Conservation (phyloP, 2,113 vertebrate genomes). For the Coregonus clupeaformis region DNA sequence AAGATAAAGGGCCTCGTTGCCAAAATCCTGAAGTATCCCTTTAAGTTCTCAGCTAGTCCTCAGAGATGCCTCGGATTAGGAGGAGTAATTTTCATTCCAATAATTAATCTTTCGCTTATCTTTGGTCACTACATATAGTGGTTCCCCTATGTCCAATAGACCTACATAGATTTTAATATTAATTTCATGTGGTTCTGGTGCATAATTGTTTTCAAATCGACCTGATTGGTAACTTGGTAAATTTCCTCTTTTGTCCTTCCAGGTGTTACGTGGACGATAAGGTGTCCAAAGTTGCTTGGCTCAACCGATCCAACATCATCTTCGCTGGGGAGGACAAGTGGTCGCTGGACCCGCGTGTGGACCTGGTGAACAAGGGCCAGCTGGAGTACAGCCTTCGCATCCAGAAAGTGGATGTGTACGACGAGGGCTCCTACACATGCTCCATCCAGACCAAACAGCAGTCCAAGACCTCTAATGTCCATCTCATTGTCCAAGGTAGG, state of each 20-base stretch:
- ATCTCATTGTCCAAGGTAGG: conserved; percentile 98
- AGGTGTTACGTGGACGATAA: conserved; percentile 98
- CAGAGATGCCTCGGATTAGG: no score
- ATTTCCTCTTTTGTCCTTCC: conserved; percentile 14
- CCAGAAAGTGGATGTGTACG: conserved; percentile 96
- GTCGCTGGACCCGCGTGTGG: conserved; percentile 96
- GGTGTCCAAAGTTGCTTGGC: conserved; percentile 97
- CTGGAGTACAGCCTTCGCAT: conserved; percentile 98
- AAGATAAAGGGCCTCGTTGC: no score
- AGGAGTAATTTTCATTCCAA: no score
- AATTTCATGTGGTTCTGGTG: no score
- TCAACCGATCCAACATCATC: conserved; percentile 99
- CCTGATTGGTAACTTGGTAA: no score
- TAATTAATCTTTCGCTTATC: no score
- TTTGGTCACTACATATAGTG: no score
- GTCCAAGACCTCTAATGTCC: conserved; percentile 94
- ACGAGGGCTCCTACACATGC: conserved; percentile 96
- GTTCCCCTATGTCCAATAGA: no score
- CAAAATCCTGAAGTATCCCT: no score
- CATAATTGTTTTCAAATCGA: no score
- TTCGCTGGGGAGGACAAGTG: conserved; percentile 97
- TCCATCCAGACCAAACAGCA: conserved; percentile 96
- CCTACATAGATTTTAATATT: no score
- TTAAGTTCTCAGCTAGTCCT: neutral
- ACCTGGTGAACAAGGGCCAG: conserved; percentile 93